Evolutionary conservation across 1,140 invertebrate species (phyloP), one percentile per base, ranked within the genome.

Genomic region (Trichomalopsis sarcophagae): DNA sequence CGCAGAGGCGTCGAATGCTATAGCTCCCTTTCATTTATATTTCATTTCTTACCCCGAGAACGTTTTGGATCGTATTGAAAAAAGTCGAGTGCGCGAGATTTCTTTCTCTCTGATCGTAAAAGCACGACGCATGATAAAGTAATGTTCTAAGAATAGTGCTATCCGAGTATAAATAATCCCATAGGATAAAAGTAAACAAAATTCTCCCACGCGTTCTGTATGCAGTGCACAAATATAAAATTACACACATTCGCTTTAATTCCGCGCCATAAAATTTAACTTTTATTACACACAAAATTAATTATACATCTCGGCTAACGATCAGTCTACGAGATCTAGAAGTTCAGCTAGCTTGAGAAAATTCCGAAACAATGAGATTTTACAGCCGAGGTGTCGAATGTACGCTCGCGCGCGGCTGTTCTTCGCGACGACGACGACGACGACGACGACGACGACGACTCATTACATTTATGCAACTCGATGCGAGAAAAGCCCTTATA

Each of bases 391-490:
- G 83, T 84, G 77, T 84, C 83, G 83, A 77, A 77, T 84, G n/a
- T 62, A 36, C 33, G 33, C 33, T 4, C 33, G 33, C 33, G 55
- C 81, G 30, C 62, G 30, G 68, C 17, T 73, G 62, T 30, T 62
- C 74, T 71, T 86, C 71, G 77, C 71, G 78, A 75, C 84, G 40
- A 44, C 40, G 40, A 6, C 9, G 10, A 44, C 40, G 40, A 75
- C 84, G 40, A 44, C 40, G 40, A 6, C 9, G 10, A 44, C 40
- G 40, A 44, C 40, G 40, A 10, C 40, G 73, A 81, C 82, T 86
- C 86, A 74, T 86, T 86, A 86, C 79, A 81, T 81, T 85, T 85
- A 85, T 76, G 84, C 78, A 85, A 85, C 79, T 85, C 71, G 84
- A 85, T 36, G 86, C 86, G 86, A 84, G 47, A 79, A 87, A 84